phyloP scores from a whole-genome alignment of 2,797 vertebrate species.

The Coregonus ussuriensis region DNA sequence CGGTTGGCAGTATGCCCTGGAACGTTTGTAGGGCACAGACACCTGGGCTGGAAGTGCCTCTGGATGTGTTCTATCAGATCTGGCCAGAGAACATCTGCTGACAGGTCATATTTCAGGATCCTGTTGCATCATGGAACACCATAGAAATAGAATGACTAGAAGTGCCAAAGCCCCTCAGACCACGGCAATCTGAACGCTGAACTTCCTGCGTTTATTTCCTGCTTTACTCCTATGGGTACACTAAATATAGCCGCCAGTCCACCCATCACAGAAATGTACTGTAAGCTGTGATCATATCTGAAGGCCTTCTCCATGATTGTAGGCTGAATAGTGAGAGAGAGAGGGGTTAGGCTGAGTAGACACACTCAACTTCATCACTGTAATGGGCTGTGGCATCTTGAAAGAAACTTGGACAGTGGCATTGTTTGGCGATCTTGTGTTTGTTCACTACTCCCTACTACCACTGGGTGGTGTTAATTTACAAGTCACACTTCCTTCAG shows the following conservation, averaged over 20 bases:
- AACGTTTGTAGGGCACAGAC: not conserved
- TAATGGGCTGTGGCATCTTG: not conserved
- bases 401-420: not conserved
- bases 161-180: not conserved
- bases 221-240: not conserved
- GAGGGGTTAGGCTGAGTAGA: not conserved
- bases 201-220: not conserved
- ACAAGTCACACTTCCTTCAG: not conserved
- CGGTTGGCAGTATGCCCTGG: not conserved
- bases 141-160: too few species aligned
- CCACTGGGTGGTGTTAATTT: too few species aligned
- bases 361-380: not conserved
- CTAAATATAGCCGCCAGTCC: not conserved
- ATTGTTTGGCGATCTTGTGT: not conserved
- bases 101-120: not conserved
- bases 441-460: not conserved
- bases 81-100: not conserved
- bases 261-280: not conserved
- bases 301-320: too few species aligned
- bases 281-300: not conserved
- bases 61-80: not conserved
- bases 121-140: too few species aligned
- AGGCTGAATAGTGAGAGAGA: too few species aligned
- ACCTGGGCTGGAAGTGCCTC: not conserved
- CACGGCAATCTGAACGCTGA: not conserved